A percentile compares a stretch with the other conserved stretches of the same genome.
Evolutionary conservation across 2,113 vertebrate genomes (phyloP).

Genomic region (Ageneiosus marmoratus): DNA sequence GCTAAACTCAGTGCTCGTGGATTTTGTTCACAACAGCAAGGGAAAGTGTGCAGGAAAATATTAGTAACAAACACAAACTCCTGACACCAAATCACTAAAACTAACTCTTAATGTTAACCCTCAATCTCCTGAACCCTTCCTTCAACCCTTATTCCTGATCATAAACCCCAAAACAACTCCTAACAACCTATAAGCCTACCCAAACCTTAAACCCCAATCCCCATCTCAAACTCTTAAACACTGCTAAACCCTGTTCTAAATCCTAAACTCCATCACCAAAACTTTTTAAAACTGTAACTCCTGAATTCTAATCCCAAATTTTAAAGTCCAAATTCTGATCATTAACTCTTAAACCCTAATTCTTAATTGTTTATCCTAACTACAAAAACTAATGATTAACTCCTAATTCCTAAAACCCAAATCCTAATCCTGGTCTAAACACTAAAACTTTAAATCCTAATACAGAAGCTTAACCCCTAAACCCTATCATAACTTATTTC

Average conservation of each 20-base stretch:
- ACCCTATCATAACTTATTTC: not conserved
- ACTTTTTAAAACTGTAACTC: not conserved
- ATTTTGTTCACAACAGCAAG: not conserved
- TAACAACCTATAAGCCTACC: too few relatives aligned
- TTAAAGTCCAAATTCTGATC: too few relatives aligned
- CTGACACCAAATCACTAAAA: not conserved
- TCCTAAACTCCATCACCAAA: not conserved
- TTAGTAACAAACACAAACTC: not conserved
- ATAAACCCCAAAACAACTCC: not conserved
- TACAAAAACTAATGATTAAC: not conserved
- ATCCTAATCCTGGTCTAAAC: not conserved
- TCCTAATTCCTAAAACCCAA: not conserved
- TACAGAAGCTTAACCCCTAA: not conserved
- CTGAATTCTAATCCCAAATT: not conserved
- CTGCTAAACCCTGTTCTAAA: not conserved
- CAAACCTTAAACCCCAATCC: not conserved
- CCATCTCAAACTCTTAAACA: not conserved
- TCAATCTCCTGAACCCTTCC: not conserved
- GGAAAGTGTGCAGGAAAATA: not conserved
- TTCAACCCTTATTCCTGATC: not conserved
- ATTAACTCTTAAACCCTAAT: not conserved
- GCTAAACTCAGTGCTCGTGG: not conserved
- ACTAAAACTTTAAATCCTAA: not conserved
- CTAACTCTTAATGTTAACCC: not conserved
- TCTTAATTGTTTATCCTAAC: not conserved